Evolutionary conservation across 2,888 invertebrate species (phyloP).

Genomic region (Epistrophe grossulariae): DNA sequence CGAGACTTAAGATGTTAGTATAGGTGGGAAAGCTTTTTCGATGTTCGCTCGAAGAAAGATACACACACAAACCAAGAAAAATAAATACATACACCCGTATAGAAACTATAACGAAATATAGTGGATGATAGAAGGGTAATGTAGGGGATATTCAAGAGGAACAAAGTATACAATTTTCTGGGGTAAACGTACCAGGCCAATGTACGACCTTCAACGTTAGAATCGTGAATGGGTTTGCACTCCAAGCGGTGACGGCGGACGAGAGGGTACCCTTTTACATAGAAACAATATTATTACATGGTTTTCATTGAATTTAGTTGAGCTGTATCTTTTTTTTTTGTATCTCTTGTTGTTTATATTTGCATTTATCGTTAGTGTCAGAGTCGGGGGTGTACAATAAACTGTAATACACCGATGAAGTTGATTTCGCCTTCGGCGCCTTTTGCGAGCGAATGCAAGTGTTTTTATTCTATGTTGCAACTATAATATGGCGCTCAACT

Average conservation of each 20-base stretch:
- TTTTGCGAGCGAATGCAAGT: conserved; percentile 50
- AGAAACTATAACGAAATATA: background rate
- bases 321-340: conserved; percentile 14
- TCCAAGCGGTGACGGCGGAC: conserved; percentile 50
- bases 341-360: conserved; percentile 55
- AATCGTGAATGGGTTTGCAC: conserved; percentile 71
- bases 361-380: conserved; percentile 55
- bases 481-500: conserved; percentile 1
- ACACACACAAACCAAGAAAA: background rate
- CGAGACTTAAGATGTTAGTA: background rate
- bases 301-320: conserved; percentile 55
- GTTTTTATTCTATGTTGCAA: conserved; percentile 44
- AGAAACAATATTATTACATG: conserved; percentile 60
- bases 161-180: conserved; percentile 76
- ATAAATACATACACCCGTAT: conserved; percentile 15
- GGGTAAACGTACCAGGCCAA: conserved; percentile 81
- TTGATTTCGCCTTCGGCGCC: conserved; percentile 63
- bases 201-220: conserved; percentile 81
- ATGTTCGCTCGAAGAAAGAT: conserved; percentile 14
- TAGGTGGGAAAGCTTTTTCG: conserved; percentile 36
- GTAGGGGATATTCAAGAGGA: background rate
- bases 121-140: background rate
- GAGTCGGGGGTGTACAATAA: conserved; percentile 25
- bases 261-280: conserved; percentile 61
- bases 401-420: conserved; percentile 24